Conservation (phyloP, 1,140 invertebrate genomes). For the Cydia amplana region DNA sequence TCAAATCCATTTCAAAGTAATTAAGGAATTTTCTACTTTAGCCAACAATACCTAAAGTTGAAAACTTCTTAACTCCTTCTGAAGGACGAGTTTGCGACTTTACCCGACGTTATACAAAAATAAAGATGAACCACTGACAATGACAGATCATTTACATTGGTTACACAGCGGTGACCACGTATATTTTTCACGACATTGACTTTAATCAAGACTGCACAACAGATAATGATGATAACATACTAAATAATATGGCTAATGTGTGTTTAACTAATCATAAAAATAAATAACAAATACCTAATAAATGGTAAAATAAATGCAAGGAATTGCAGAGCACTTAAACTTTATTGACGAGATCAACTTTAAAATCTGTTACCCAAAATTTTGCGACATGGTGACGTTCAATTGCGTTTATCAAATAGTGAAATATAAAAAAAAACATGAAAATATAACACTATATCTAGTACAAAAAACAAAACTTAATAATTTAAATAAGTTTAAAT, state of each 20-base stretch:
- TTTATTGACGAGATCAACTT: background rate
- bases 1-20: too few relatives aligned
- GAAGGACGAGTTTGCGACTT: too few relatives aligned
- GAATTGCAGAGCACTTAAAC: background rate
- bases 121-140: background rate
- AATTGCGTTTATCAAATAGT: background rate
- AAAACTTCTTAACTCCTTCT: too few relatives aligned
- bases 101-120: background rate
- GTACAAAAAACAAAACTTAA: background rate
- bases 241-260: constrained; percentile 41
- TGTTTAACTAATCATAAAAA: constrained; percentile 34
- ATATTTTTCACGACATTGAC: background rate
- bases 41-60: too few relatives aligned
- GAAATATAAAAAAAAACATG: background rate
- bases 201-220: background rate
- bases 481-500: too few relatives aligned
- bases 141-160: background rate
- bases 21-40: too few relatives aligned
- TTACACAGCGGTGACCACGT: background rate
- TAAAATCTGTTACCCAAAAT: background rate
- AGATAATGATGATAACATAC: constrained; percentile 39
- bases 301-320: background rate
- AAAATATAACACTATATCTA: constrained; percentile 36
- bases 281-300: constrained; percentile 34
- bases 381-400: background rate